Percentiles rank a stretch among this genome's conserved stretches.
These are phyloP conservation scores for Turdus rufiventris DNA, from an alignment of 2,113 vertebrate genomes.

Conservation along the genomic window DNA sequence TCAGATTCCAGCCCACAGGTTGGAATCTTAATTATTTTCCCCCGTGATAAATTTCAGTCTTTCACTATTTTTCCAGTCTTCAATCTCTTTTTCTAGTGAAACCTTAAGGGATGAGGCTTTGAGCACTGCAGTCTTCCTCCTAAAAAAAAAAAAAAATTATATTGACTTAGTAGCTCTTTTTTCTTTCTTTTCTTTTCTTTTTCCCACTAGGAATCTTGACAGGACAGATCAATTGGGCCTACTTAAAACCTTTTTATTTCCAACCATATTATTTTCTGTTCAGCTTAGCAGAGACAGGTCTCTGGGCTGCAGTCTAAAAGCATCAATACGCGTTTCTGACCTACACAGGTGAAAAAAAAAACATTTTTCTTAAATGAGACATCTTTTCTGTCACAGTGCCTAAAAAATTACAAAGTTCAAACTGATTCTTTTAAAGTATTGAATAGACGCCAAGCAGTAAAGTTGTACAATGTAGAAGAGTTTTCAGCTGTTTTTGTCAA, in stretches of 20 bases:
- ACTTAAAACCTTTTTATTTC: slow-evolving; percentile 12
- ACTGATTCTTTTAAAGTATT: not conserved
- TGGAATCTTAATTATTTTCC: not conserved
- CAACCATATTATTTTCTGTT: slow-evolving; percentile 2
- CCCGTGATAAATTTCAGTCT: not conserved
- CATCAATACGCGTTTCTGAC: not conserved
- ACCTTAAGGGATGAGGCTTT: not conserved
- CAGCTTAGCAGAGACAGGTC: not conserved
- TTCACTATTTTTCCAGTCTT: not conserved
- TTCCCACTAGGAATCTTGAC: not conserved
- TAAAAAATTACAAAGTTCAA: not conserved
- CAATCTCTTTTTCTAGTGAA: not conserved
- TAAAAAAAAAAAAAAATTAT: too few relatives aligned
- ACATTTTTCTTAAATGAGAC: not conserved
- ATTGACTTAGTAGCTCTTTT: not conserved
- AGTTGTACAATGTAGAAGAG: not conserved
- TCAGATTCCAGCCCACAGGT: not conserved
- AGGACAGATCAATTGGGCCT: not conserved
- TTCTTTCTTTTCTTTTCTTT: not conserved
- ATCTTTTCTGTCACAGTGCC: not conserved
- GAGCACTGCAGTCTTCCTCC: not conserved
- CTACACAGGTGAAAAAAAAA: not conserved
- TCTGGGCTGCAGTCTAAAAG: not conserved
- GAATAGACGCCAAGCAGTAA: not conserved
- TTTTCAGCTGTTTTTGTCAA: not conserved